phyloP scores from a whole-genome alignment of 2,888 invertebrate genomes.

The Limnephilus marmoratus region DNA sequence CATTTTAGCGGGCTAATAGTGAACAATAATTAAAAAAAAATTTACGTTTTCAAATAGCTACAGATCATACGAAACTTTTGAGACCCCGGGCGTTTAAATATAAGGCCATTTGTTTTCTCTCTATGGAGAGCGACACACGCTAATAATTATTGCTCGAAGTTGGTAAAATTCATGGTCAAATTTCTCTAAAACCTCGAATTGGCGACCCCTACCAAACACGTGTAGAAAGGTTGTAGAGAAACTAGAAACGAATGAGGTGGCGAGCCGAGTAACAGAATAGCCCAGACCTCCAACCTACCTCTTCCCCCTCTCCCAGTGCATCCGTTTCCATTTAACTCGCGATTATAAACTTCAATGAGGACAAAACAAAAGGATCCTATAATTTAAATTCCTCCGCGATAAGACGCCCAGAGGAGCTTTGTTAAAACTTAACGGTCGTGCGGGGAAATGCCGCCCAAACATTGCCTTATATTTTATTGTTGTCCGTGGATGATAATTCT shows the following conservation, averaged over 20 bases:
- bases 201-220: not conserved
- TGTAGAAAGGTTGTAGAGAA: not conserved
- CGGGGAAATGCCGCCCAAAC: not conserved
- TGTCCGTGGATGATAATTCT: not conserved
- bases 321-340: slow-evolving; percentile 24
- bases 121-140: too few relatives aligned
- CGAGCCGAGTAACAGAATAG: slow-evolving; percentile 17
- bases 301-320: not conserved
- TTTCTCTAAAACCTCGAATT: not conserved
- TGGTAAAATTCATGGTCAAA: too few relatives aligned
- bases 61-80: too few relatives aligned
- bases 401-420: not conserved
- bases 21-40: too few relatives aligned
- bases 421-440: not conserved
- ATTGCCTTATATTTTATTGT: not conserved
- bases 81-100: too few relatives aligned
- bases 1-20: too few relatives aligned
- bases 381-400: not conserved
- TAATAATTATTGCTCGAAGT: too few relatives aligned
- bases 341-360: slow-evolving; percentile 19
- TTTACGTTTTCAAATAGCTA: too few relatives aligned
- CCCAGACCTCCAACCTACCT: not conserved
- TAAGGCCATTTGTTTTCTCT: too few relatives aligned
- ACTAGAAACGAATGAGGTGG: not conserved
- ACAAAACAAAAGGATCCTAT: not conserved